Evolutionary conservation across 2,113 vertebrate genomes (phyloP).

Genomic region (Fukomys damarensis): DNA sequence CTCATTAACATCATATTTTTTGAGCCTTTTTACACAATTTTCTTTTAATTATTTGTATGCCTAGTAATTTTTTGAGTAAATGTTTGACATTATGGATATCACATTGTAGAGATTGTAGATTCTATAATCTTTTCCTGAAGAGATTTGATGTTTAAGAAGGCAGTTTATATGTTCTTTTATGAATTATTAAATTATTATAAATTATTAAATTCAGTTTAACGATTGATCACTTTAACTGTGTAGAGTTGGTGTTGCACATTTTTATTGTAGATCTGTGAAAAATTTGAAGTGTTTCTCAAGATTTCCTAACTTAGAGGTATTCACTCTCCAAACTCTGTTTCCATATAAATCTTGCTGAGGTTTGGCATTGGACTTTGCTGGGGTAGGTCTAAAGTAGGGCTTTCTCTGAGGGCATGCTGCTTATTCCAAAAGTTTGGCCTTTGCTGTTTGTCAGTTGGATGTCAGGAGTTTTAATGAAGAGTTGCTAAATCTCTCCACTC

Average conservation of each 20-base stretch:
- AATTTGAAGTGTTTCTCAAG: not conserved
- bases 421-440: constrained; percentile 2
- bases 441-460: not conserved
- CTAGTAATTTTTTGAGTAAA: constrained; percentile 16
- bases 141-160: not conserved
- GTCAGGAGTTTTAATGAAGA: not conserved
- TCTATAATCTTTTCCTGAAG: not conserved
- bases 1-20: constrained; percentile 1
- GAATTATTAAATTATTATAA: not conserved
- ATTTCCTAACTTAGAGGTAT: not conserved
- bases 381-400: not conserved
- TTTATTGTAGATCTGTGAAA: not conserved
- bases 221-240: constrained; percentile 1
- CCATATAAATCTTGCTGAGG: not conserved
- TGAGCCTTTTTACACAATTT: constrained; percentile 29
- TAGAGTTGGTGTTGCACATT: not conserved
- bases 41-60: constrained; percentile 41
- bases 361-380: not conserved
- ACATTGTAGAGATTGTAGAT: not conserved
- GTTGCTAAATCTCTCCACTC: not conserved
- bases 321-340: not conserved
- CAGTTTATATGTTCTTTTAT: not conserved
- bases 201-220: constrained; percentile 9
- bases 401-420: not conserved
- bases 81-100: not conserved